A percentile compares a stretch with the other conserved stretches of the same genome.
Evolutionary conservation across 2,797 vertebrate species (phyloP).

Genomic region (Sorex maritimensis): DNA sequence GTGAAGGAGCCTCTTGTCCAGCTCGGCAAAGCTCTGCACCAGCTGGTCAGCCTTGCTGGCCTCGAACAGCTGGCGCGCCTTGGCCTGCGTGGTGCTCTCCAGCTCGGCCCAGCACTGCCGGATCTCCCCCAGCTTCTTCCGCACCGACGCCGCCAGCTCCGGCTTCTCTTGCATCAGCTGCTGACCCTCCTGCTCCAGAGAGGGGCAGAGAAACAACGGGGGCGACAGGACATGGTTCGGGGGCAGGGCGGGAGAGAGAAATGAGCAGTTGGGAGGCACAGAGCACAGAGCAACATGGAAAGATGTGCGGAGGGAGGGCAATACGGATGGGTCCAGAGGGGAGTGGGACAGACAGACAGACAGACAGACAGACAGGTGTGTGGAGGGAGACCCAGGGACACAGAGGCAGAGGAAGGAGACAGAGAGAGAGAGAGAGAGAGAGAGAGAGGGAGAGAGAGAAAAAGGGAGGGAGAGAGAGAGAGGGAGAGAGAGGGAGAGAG

Average conservation of each 20-base stretch:
- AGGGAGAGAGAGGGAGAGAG: background rate
- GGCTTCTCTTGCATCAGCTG: slow-evolving; percentile 96
- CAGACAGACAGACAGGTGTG: background rate
- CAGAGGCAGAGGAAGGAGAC: slow-evolving; percentile 9
- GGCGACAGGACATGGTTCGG: background rate
- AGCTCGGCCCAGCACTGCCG: slow-evolving; percentile 96
- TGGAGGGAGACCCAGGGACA: background rate
- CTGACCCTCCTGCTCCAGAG: slow-evolving; percentile 93
- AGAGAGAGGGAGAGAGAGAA: background rate
- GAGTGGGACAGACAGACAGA: background rate
- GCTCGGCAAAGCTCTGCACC: slow-evolving; percentile 94
- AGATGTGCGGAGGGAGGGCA: background rate
- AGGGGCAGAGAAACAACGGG: background rate
- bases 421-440: background rate
- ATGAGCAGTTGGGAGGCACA: background rate
- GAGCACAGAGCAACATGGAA: background rate
- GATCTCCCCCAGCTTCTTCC: slow-evolving; percentile 95
- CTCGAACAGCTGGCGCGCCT: slow-evolving; percentile 95
- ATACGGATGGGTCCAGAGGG: background rate
- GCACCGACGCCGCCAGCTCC: slow-evolving; percentile 93
- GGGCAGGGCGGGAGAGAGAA: background rate
- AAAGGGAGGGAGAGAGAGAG: too few relatives aligned
- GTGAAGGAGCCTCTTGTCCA: slow-evolving; percentile 94
- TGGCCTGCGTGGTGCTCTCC: slow-evolving; percentile 95
- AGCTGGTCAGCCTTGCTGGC: slow-evolving; percentile 94